A percentile compares a stretch with the other conserved stretches of the same genome.
phyloP scores from a whole-genome alignment of 2,797 vertebrate genomes.

The Tamandua tetradactyla region DNA sequence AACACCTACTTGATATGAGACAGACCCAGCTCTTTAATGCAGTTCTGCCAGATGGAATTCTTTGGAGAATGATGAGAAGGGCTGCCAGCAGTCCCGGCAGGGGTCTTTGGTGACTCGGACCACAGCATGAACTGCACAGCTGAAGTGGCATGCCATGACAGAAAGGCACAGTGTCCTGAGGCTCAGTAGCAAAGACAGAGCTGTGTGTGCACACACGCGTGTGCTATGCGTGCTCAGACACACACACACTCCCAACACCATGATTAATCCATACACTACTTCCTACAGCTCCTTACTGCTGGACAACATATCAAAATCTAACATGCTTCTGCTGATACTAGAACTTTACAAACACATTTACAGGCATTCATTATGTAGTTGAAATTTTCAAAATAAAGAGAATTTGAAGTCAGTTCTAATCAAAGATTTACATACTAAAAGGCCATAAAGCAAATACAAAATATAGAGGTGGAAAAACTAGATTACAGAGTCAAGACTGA shows the following conservation, averaged over 20 bases:
- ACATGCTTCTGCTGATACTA: background rate
- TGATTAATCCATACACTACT: background rate
- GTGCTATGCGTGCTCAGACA: background rate
- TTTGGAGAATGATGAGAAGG: background rate
- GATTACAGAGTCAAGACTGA: background rate
- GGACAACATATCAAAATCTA: background rate
- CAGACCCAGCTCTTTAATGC: background rate
- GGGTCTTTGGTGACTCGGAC: background rate
- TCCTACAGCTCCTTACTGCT: background rate
- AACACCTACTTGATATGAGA: background rate
- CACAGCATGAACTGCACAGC: background rate
- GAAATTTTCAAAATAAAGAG: constrained; percentile 6
- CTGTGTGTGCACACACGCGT: background rate
- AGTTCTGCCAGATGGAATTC: background rate
- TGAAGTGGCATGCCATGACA: background rate
- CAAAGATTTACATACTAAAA: background rate
- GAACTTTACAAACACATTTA: background rate
- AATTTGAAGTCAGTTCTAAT: constrained; percentile 1
- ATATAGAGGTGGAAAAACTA: background rate
- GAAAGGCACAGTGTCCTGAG: background rate
- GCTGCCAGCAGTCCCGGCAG: background rate
- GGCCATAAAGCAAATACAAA: constrained; percentile 17
- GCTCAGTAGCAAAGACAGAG: background rate
- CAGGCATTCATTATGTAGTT: background rate
- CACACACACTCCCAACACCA: background rate